Percentiles rank a stretch among this genome's conserved stretches.
Evolutionary conservation across 1,140 invertebrate genomes (phyloP).

Genomic region (Micrasema minimum): DNA sequence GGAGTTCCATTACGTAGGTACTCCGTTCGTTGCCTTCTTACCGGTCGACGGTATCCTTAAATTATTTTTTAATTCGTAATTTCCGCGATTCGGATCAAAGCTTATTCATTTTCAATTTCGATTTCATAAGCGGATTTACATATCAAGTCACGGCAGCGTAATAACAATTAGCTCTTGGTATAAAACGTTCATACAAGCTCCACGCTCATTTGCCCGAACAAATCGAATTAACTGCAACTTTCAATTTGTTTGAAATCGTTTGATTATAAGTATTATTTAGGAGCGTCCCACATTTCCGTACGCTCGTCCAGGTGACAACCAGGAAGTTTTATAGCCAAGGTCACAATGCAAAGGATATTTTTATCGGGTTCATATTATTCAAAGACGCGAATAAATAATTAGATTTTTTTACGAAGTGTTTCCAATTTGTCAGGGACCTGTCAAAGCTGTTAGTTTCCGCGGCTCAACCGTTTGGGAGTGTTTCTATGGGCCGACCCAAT

Average conservation of each 20-base stretch:
- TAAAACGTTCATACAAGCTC: constrained; percentile 12
- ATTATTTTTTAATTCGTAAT: constrained; percentile 18
- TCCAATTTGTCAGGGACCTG: constrained; percentile 23
- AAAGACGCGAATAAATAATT: background rate
- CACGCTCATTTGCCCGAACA: too few relatives aligned
- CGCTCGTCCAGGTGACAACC: constrained; percentile 8
- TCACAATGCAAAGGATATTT: constrained; percentile 12
- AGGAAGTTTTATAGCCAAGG: background rate
- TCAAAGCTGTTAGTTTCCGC: constrained; percentile 17
- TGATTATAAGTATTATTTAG: constrained; percentile 30
- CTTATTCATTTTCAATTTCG: constrained; percentile 46
- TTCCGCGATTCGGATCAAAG: constrained; percentile 26
- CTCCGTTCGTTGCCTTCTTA: too few relatives aligned
- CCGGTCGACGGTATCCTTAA: background rate
- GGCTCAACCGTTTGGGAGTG: constrained; percentile 28
- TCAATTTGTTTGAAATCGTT: constrained; percentile 2
- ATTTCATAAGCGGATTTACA: constrained; percentile 48
- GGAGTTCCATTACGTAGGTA: too few relatives aligned
- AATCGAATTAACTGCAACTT: too few relatives aligned
- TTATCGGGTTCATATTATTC: constrained; percentile 4
- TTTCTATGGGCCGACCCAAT: constrained; percentile 51
- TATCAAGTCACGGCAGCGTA: constrained; percentile 44
- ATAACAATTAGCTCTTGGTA: constrained; percentile 34
- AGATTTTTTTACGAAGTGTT: constrained; percentile 15
- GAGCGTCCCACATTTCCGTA: constrained; percentile 29